These are phyloP conservation scores for Netelia inedita DNA, from an alignment of 2,888 invertebrate species.

Conservation along the genomic window DNA sequence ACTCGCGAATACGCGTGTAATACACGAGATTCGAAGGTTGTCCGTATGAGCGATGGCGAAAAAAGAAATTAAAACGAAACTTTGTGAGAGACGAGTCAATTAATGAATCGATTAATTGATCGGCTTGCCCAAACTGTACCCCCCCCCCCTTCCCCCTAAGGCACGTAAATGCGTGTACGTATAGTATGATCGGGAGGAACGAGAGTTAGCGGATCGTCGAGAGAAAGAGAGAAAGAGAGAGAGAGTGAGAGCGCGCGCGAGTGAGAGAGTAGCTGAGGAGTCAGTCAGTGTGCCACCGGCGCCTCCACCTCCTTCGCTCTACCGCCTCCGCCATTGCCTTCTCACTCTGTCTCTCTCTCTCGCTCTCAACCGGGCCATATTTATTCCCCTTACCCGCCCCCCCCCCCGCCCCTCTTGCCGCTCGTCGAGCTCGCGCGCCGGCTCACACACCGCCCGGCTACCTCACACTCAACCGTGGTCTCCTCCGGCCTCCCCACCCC, in stretches of 20 bases:
- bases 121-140: background rate
- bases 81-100: background rate
- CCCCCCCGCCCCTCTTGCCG: slow-evolving; percentile 13
- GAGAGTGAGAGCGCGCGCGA: slow-evolving; percentile 69
- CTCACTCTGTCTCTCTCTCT: slow-evolving; percentile 46
- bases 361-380: slow-evolving; percentile 54
- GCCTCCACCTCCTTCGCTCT: slow-evolving; percentile 69
- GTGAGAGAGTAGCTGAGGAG: slow-evolving; percentile 73
- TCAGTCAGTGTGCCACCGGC: slow-evolving; percentile 85
- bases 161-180: slow-evolving; percentile 15
- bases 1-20: no score
- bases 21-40: no score
- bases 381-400: slow-evolving; percentile 58
- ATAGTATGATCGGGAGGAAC: background rate
- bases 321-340: slow-evolving; percentile 48
- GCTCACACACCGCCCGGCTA: slow-evolving; percentile 80
- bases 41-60: no score
- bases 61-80: no score
- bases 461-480: slow-evolving; percentile 70
- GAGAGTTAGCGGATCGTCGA: background rate
- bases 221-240: slow-evolving; percentile 51
- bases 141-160: no score
- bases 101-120: slow-evolving; percentile 3
- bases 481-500: slow-evolving; percentile 44
- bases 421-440: slow-evolving; percentile 18